These are phyloP conservation scores for Galerucella nymphaeae DNA, from an alignment of 2,888 invertebrate genomes.

Conservation along the genomic window DNA sequence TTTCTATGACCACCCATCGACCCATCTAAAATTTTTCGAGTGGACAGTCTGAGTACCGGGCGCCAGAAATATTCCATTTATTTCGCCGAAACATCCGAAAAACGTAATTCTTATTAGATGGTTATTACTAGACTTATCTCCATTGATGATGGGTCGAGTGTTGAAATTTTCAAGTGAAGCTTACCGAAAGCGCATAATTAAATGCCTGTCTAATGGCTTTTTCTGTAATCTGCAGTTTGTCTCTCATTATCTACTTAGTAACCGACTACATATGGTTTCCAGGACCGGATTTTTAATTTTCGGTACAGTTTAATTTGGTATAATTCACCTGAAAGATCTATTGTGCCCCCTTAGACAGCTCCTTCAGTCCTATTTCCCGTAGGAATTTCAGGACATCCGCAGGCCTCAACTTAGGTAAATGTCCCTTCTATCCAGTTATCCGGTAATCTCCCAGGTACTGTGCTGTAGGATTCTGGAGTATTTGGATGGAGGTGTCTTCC, in stretches of 20 bases:
- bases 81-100: constrained; percentile 17
- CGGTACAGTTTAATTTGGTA: too few relatives aligned
- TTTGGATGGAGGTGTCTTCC: too few relatives aligned
- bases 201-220: constrained; percentile 31
- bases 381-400: too few relatives aligned
- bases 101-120: constrained; percentile 7
- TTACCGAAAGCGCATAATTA: constrained; percentile 42
- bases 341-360: too few relatives aligned
- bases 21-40: background rate
- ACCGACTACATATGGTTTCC: constrained; percentile 28
- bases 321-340: too few relatives aligned
- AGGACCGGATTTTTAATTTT: background rate
- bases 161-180: constrained; percentile 40
- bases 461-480: too few relatives aligned
- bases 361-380: too few relatives aligned
- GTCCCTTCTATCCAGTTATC: too few relatives aligned
- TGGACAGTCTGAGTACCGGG: constrained; percentile 7
- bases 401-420: too few relatives aligned
- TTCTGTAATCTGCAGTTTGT: constrained; percentile 42
- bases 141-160: constrained; percentile 24
- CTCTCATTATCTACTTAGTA: constrained; percentile 42
- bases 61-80: constrained; percentile 18
- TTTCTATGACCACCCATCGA: constrained; percentile 19
- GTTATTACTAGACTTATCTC: constrained; percentile 6
- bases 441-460: too few relatives aligned